A percentile compares a stretch with the other conserved stretches of the same genome.
phyloP scores from a whole-genome alignment of 2,113 vertebrate genomes.

The Mastomys natalensis region DNA sequence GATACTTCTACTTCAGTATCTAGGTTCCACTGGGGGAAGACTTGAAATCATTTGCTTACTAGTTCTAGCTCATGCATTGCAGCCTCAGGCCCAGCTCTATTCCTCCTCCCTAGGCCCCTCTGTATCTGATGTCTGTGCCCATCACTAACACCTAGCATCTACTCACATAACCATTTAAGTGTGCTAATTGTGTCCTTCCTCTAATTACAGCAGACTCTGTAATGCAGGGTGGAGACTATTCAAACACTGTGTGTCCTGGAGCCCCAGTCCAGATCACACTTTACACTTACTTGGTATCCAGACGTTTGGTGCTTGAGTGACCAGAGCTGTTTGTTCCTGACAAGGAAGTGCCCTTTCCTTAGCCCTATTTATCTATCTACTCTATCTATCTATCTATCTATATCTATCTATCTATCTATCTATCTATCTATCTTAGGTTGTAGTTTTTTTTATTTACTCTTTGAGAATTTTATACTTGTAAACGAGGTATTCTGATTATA shows the following conservation, averaged over 20 bases:
- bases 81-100: neutral
- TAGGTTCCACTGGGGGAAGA: neutral
- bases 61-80: neutral
- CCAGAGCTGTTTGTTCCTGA: neutral
- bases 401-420: no score
- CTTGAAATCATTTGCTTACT: neutral
- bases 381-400: no score
- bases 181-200: neutral
- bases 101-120: neutral
- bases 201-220: neutral
- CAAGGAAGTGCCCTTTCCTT: neutral
- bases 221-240: neutral
- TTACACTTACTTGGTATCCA: neutral
- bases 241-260: neutral
- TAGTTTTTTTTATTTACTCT: neutral
- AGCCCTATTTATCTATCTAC: neutral
- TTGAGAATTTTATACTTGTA: neutral
- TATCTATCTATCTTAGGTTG: neutral
- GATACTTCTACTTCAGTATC: neutral
- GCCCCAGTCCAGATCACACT: neutral
- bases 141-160: neutral
- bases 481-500: neutral
- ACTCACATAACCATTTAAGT: neutral
- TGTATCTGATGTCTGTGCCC: neutral
- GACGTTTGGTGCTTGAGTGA: neutral